Percentiles rank a stretch among this genome's conserved stretches.
Evolutionary conservation across 35 echinoderm and acorn worm species (phyloP).

Genomic region (Hemicentrotus pulcherrimus): DNA sequence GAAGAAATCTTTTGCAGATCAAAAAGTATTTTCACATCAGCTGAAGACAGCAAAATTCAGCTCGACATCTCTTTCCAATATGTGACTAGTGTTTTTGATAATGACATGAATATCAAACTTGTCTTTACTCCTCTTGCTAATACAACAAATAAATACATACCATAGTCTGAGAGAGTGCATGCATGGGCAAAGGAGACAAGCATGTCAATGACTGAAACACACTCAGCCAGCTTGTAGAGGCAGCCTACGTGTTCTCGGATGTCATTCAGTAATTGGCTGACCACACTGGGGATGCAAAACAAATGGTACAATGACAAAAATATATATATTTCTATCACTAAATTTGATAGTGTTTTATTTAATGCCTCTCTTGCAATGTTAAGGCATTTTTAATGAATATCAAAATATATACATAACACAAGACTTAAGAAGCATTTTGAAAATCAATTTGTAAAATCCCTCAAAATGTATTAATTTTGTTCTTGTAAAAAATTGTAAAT

Average conservation of each 20-base stretch:
- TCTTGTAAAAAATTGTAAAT: not conserved
- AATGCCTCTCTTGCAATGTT: too few relatives aligned
- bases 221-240: slow-evolving; percentile 93
- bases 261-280: slow-evolving; percentile 88
- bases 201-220: slow-evolving; percentile 91
- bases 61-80: too few relatives aligned
- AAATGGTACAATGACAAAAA: not conserved
- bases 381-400: too few relatives aligned
- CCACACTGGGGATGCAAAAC: slow-evolving; percentile 55
- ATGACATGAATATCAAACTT: too few relatives aligned
- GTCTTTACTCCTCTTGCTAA: too few relatives aligned
- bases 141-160: slow-evolving; percentile 52
- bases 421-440: not conserved
- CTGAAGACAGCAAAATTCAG: too few relatives aligned
- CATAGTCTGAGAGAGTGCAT: slow-evolving; percentile 91
- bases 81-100: too few relatives aligned
- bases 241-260: slow-evolving; percentile 96
- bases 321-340: not conserved
- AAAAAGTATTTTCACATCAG: too few relatives aligned
- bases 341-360: not conserved
- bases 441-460: not conserved
- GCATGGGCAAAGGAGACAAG: slow-evolving; percentile 93
- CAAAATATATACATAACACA: too few relatives aligned
- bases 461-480: not conserved
- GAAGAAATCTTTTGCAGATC: too few relatives aligned